Percentiles rank a stretch among this genome's conserved stretches.
phyloP scores from a whole-genome alignment of 2,888 invertebrate genomes.

The Trimorus sp. region DNA sequence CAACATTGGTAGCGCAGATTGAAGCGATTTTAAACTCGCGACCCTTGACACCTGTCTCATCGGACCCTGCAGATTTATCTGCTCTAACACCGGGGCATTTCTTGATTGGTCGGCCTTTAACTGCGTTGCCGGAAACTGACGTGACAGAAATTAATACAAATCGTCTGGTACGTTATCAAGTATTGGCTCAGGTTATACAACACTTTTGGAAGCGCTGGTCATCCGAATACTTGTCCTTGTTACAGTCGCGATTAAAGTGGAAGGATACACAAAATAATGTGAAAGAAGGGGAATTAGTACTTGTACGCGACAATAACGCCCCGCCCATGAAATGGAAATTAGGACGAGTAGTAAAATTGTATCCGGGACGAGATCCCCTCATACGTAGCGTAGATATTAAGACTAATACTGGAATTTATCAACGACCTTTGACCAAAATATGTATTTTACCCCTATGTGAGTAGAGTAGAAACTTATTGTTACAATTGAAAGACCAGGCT shows the following conservation, averaged over 20 bases:
- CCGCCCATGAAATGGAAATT: conserved; percentile 13
- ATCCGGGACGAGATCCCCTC: neutral
- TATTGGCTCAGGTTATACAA: conserved; percentile 13
- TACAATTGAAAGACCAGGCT: too few relatives aligned
- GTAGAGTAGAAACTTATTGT: too few relatives aligned
- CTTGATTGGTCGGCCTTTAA: conserved; percentile 20
- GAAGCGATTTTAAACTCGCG: conserved; percentile 26
- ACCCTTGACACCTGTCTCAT: neutral
- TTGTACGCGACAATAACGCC: conserved; percentile 10
- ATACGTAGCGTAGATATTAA: conserved; percentile 9
- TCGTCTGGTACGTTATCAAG: conserved; percentile 22
- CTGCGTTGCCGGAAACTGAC: conserved; percentile 11
- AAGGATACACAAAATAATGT: conserved; percentile 6
- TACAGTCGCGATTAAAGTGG: conserved; percentile 17
- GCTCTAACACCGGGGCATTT: conserved; percentile 25
- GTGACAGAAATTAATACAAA: neutral
- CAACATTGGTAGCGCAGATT: conserved; percentile 16
- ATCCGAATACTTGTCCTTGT: conserved; percentile 13
- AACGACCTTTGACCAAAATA: conserved; percentile 17
- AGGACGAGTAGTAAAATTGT: conserved; percentile 3
- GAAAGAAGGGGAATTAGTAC: conserved; percentile 15
- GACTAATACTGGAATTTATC: conserved; percentile 3
- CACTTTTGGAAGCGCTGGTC: conserved; percentile 38
- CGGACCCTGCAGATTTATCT: neutral
- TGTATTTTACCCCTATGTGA: too few relatives aligned